Percentiles rank a stretch among this genome's conserved stretches.
These are phyloP conservation scores for Clivina fossor DNA, from an alignment of 2,888 invertebrate genomes.

Conservation along the genomic window DNA sequence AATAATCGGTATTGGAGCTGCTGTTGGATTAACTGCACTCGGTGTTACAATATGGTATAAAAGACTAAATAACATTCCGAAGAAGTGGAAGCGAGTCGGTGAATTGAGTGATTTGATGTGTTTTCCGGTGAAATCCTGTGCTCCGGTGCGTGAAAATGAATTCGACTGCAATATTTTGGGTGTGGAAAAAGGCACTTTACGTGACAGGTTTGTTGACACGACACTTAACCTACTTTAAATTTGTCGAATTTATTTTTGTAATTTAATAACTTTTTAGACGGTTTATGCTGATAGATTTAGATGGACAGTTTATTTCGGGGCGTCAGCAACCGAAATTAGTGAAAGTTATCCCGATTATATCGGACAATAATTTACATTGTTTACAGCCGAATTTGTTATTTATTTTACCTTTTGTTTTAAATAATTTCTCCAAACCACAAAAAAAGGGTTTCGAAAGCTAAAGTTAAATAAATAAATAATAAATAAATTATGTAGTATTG, in stretches of 20 bases:
- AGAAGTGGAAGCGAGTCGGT: slow-evolving; percentile 61
- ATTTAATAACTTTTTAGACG: slow-evolving; percentile 48
- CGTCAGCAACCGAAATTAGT: slow-evolving; percentile 60
- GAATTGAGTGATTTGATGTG: slow-evolving; percentile 57
- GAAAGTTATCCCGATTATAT: slow-evolving; percentile 56
- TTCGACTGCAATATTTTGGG: slow-evolving; percentile 61
- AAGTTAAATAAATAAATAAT: too few species aligned
- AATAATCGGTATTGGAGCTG: slow-evolving; percentile 30
- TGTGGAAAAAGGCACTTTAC: slow-evolving; percentile 57
- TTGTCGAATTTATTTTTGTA: too few species aligned
- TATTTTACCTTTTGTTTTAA: too few species aligned
- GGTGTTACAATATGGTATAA: slow-evolving; percentile 37
- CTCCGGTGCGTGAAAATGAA: slow-evolving; percentile 53
- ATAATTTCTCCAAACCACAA: too few species aligned
- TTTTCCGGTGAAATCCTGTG: slow-evolving; percentile 65
- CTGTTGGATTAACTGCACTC: slow-evolving; percentile 20
- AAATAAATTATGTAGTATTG: too few species aligned
- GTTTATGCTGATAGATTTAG: slow-evolving; percentile 60
- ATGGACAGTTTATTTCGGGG: slow-evolving; percentile 61
- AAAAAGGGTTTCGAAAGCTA: too few species aligned
- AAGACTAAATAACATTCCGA: slow-evolving; percentile 49
- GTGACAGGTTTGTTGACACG: slow-evolving; percentile 57
- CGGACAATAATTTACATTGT: slow-evolving; percentile 57
- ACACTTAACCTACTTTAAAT: too few species aligned
- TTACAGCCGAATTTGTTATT: too few species aligned